Evolutionary conservation across 2,113 vertebrate species (phyloP), one percentile per base, ranked within the genome.

Genomic region (Piprites chloris): DNA sequence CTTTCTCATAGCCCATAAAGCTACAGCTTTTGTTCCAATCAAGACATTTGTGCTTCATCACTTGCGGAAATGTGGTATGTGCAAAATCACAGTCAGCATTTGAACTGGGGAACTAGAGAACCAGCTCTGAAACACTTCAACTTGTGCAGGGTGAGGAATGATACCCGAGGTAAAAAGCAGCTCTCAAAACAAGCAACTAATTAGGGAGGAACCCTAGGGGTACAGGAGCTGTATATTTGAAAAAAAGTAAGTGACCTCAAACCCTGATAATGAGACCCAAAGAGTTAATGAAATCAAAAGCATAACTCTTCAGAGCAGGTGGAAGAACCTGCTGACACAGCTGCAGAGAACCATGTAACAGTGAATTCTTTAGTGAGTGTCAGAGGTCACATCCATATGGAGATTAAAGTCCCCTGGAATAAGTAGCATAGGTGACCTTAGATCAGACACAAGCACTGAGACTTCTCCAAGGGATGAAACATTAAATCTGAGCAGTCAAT

Each of bases 351-450:
- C 42, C 84, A 53, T 46, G 89, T 68, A 92, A 75, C 78, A 95
- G 73, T 89, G 93, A 96, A 87, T 96, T 96, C 93, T 97, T 79
- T 89, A 58, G 35, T 23, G 3, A 65, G 91, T 82, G 61, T 91
- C 94, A 95, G 42, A 89, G 89, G 81, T 94, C 91, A 95, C 85
- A 95, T 97, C 97, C 92, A 97, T 85, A 96, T 89, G 93, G 96
- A 98, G 85, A 97, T 96, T 92, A 87, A 95, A 97, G 80, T 97
- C 82, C 72, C 80, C 73, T 94, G 75, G 63, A 97, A 97, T 95
- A 95, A 97, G 90, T 61, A 96, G 73, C 65, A n/a, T 53, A 81
- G 95, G 90, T 97, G 96, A 97, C 97, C 95, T 97, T 75, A 95
- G 85, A 96, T 96, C 93, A 97, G 92, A 88, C 82, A 89, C 27